Conservation (phyloP, 2,888 invertebrate genomes). For the Eutolmus rufibarbis region DNA sequence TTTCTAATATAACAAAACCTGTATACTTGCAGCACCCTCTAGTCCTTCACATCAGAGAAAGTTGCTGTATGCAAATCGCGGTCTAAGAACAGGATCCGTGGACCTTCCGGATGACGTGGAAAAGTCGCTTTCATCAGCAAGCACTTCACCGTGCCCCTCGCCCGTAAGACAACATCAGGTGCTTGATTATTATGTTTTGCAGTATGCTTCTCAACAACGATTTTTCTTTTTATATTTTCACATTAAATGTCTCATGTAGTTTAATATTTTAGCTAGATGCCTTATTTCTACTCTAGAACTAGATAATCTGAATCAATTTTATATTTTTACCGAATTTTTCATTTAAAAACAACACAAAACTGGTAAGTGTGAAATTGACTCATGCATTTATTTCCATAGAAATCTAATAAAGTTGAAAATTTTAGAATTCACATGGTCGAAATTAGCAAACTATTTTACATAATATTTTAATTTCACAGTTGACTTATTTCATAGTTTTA, state of each 20-base stretch:
- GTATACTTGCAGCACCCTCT: slow-evolving; percentile 75
- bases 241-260: not conserved
- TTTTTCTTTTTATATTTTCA: not conserved
- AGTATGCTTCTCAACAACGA: not conserved
- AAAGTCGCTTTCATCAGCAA: slow-evolving; percentile 89
- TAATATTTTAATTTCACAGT: too few relatives aligned
- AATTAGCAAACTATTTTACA: not conserved
- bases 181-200: not conserved
- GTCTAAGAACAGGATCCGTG: slow-evolving; percentile 90
- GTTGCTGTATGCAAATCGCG: slow-evolving; percentile 76
- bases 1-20: not conserved
- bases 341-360: not conserved
- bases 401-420: not conserved
- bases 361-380: not conserved
- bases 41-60: slow-evolving; percentile 90
- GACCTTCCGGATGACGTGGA: slow-evolving; percentile 91
- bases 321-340: not conserved
- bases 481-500: not conserved
- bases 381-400: not conserved
- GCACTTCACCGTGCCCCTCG: slow-evolving; percentile 92
- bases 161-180: slow-evolving; percentile 71
- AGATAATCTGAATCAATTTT: not conserved
- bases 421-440: not conserved
- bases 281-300: not conserved
- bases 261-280: not conserved